Base-by-base conservation (phyloP, 2,797 vertebrate species). In the Neoniphon sammara region DNA sequence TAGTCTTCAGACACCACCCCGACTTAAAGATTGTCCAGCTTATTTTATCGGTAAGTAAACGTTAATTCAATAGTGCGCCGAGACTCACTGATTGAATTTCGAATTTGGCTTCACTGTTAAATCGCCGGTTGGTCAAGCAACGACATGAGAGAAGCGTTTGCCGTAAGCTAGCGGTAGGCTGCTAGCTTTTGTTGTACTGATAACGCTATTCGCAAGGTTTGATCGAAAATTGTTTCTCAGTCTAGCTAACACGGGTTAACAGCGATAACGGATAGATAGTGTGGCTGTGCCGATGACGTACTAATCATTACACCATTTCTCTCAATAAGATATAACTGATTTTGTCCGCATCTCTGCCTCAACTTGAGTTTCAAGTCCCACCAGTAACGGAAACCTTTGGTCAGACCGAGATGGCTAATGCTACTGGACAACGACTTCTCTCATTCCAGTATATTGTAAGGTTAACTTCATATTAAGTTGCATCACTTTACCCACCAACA, bases 151-250 rank as follows among this genome's bases (percentile, higher is more conserved):
- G 44, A 75, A 76, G 44, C 66, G 76, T 66, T 83, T 72, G 56
- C 68, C 5, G 25, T 60, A 53, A 70, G 91, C 91, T 92, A 91
- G 86, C 91, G 83, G 31, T 55, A 47, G 61, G 64, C 46, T 82
- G 87, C 71, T 92, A 92, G 92, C 92, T 92, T 90, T 91, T 92
- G 87, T 92, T 90, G 76, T 74, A 18, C 74, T 62, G 82, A 70
- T 79, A 39, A 66, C 65, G 68, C 56, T 65, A 42, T 42, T 23
- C 56, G 52, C 53, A 21, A 56, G 60, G 64, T 58, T 57, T 61
- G 66, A 30, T 67, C 64, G 30, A 59, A 46, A 81, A 70, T 68
- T 47, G 63, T 44, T 77, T 42, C 17, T 4, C 4, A 17, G 7
- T 18, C 3, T 7, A 21, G 17, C n/a, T 58, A 25, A 44, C 6